Base-by-base conservation (phyloP, 2,113 vertebrate species). In the Sinocyclocheilus anshuiensis region DNA sequence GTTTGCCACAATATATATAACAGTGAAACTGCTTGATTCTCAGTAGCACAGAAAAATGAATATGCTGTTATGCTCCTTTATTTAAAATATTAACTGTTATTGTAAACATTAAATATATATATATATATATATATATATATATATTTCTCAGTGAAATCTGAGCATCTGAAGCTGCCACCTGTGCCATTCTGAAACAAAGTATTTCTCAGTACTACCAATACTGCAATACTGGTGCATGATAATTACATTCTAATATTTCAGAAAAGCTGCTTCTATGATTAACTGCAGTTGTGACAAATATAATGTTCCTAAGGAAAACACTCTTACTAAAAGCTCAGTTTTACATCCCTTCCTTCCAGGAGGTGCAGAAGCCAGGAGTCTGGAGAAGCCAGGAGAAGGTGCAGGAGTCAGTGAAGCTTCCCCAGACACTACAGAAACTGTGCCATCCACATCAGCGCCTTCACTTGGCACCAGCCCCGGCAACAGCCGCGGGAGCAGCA, bases 341-440 rank as follows among this genome's bases (percentile, higher is more conserved):
- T 75, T 48, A 24, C 42, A 75, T 48, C 72, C 76, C 45, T 55
- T 63, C 63, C 9, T 84, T 95, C 91, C 95, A 97, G 98, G 96
- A 92, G 92, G 86, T 90, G 91, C 93, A 90, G 96, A 96, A 91
- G 95, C 95, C 89, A 75, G 80, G 79, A n/a, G n/a, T n/a, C n/a
- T n/a, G n/a, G n/a, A n/a, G n/a, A n/a, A n/a, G n/a, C n/a, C n/a
- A n/a, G n/a, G n/a, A n/a, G n/a, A n/a, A n/a, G n/a, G n/a, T n/a
- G n/a, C n/a, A 85, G 86, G 61, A 67, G n/a, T 63, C 24, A 11
- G 24, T 22, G 24, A 72, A 55, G n/a, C 63, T 24, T 67, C 53
- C 59, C 45, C 24, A 45, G 86, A 39, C 15, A 65, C 86, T 80
- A 86, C 75, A 85, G 86, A 55, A 61, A 18, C 61, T 1, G 50